Base-by-base conservation (phyloP, 2,888 invertebrate species). In the Serripes groenlandicus region DNA sequence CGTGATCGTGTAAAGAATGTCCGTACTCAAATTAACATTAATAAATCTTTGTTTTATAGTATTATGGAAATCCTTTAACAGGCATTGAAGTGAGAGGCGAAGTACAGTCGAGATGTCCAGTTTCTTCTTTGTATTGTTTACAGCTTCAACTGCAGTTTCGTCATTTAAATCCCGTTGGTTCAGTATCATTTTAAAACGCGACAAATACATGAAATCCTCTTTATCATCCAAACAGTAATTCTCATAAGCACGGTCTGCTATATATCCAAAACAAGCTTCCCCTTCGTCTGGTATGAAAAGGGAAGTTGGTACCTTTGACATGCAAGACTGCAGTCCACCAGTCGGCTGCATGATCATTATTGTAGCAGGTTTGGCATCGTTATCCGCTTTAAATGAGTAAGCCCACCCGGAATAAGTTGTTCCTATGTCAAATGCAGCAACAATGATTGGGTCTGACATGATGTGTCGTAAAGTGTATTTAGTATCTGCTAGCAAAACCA, bases 391-490 rank as follows among this genome's bases (percentile, higher is more conserved):
- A 7, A 28, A 60, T 15, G 28, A 60, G 28, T 28, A 60, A 7
- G 58, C 58, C 58, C 58, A 60, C 28, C 58, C 58, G 28, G 58
- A 60, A 60, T 60, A 60, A 9, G 58, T 60, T 23, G 58, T 60
- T 9, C 58, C 58, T 23, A 60, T 60, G 58, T 60, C 58, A 60
- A 60, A 60, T 60, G 58, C 58, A 60, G 30, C 58, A 60, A 60
- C 58, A 60, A 26, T 3, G 5, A 60, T 9, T 23, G 28, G 23
- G 9, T 49, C 11, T 69, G 28, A 23, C 21, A 26, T 69, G 26
- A 49, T n/a, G n/a, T n/a, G n/a, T n/a, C n/a, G n/a, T n/a, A n/a
- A n/a, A n/a, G n/a, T n/a, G n/a, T n/a, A n/a, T n/a, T n/a, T n/a
- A n/a, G n/a, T n/a, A n/a, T n/a, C n/a, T n/a, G n/a, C n/a, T n/a